Conservation (phyloP, 2,797 vertebrate genomes). For the Chromis chromis region DNA sequence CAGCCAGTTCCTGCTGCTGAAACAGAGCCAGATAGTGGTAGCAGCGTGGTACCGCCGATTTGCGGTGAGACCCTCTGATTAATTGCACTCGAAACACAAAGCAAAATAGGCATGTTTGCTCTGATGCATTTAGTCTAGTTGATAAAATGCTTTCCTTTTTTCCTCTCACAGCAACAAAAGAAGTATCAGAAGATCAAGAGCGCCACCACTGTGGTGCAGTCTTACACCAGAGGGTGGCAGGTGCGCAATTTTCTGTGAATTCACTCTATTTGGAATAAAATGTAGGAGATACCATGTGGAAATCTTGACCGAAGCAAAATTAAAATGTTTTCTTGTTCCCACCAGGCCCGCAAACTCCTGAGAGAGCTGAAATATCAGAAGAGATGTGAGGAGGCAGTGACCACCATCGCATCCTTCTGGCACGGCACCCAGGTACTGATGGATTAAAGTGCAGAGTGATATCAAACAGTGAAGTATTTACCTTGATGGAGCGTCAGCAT, state of each 20-base stretch:
- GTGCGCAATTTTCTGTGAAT: conserved; percentile 69
- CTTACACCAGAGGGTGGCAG: conserved; percentile 97
- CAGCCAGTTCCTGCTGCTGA: conserved; percentile 91
- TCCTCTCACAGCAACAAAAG: conserved; percentile 90
- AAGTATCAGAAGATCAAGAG: conserved; percentile 92
- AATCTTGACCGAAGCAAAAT: not conserved
- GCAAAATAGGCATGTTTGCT: not conserved
- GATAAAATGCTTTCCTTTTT: conserved; percentile 26
- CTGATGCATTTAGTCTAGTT: conserved; percentile 14
- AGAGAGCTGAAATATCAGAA: conserved; percentile 95
- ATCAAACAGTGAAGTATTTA: conserved; percentile 17
- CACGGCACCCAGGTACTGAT: conserved; percentile 93
- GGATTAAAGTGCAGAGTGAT: not conserved
- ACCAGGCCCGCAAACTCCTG: conserved; percentile 92
- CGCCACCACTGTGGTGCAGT: conserved; percentile 91
- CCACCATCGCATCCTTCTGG: conserved; percentile 94
- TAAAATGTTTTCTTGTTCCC: conserved; percentile 12
- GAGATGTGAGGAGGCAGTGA: conserved; percentile 91
- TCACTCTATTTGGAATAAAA: not conserved
- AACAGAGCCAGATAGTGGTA: conserved; percentile 93
- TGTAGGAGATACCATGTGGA: not conserved
- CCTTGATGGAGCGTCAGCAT: not conserved
- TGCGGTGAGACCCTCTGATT: conserved; percentile 83
- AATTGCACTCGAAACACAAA: not conserved
- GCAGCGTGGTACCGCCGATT: conserved; percentile 94